A percentile compares a stretch with the other conserved stretches of the same genome.
These are phyloP conservation scores for Octodon degus DNA, from an alignment of 2,113 vertebrate genomes.

Conservation along the genomic window DNA sequence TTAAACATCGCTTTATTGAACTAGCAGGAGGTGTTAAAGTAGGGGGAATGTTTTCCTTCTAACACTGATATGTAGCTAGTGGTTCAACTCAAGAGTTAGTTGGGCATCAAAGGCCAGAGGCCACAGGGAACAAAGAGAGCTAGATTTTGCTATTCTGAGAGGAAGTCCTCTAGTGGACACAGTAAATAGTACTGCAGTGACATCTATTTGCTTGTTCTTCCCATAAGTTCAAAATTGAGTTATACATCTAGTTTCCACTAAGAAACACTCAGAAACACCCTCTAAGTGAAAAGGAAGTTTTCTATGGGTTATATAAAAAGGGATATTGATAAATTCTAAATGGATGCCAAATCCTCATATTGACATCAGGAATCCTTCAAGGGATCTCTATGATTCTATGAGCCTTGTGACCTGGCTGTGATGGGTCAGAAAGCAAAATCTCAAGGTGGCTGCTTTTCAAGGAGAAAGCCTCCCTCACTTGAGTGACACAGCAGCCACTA, in stretches of 20 bases:
- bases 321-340: slow-evolving; percentile 13
- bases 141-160: slow-evolving; percentile 49
- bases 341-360: neutral
- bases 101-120: slow-evolving; percentile 75
- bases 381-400: neutral
- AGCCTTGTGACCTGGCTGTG: neutral
- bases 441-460: neutral
- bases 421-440: neutral
- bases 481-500: neutral
- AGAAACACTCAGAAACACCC: neutral
- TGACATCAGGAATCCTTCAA: neutral
- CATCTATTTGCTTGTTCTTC: slow-evolving; percentile 64
- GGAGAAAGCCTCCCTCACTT: neutral
- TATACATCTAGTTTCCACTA: slow-evolving; percentile 2
- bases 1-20: slow-evolving; percentile 87
- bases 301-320: neutral
- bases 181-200: slow-evolving; percentile 46
- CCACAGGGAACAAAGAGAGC: slow-evolving; percentile 60
- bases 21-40: slow-evolving; percentile 86
- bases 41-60: slow-evolving; percentile 80
- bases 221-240: slow-evolving; percentile 63
- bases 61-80: slow-evolving; percentile 75
- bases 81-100: slow-evolving; percentile 73
- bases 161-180: slow-evolving; percentile 69
- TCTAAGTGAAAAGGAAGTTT: slow-evolving; percentile 54